Conservation (phyloP, 2,888 invertebrate species). For the Crossocerus cetratus region DNA sequence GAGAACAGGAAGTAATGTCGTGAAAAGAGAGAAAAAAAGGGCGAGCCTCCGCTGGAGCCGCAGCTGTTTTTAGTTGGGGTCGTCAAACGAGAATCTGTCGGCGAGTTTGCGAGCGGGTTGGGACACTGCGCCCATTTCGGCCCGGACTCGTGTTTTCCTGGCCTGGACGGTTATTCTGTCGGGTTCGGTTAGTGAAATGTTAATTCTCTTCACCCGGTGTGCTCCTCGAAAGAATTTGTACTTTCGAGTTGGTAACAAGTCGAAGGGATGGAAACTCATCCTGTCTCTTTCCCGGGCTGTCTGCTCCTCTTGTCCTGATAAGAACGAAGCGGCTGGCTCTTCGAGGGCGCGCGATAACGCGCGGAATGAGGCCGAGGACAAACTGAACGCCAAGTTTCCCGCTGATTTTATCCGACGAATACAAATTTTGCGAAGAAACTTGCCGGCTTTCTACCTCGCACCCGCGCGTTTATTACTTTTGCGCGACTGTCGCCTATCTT, state of each 20-base stretch:
- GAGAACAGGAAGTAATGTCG: not conserved
- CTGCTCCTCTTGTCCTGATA: too few relatives aligned
- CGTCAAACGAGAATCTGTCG: slow-evolving; percentile 37
- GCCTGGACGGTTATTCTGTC: not conserved
- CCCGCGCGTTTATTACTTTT: slow-evolving; percentile 21
- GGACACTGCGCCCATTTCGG: slow-evolving; percentile 26
- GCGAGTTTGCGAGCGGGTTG: slow-evolving; percentile 12
- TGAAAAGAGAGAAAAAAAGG: slow-evolving; percentile 20
- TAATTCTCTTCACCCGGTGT: slow-evolving; percentile 36
- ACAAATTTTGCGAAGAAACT: slow-evolving; percentile 15
- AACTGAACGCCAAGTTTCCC: slow-evolving; percentile 15
- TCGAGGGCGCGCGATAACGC: not conserved
- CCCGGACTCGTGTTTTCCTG: slow-evolving; percentile 25
- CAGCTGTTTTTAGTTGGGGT: slow-evolving; percentile 10
- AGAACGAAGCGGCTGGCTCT: not conserved
- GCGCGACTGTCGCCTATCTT: not conserved
- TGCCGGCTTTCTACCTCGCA: slow-evolving; percentile 8
- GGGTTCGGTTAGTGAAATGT: slow-evolving; percentile 20
- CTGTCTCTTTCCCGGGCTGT: slow-evolving; percentile 5
- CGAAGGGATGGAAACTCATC: not conserved
- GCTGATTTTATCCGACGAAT: slow-evolving; percentile 20
- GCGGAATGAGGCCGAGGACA: slow-evolving; percentile 1
- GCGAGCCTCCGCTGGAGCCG: slow-evolving; percentile 3
- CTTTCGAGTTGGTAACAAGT: slow-evolving; percentile 29
- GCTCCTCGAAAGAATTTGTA: slow-evolving; percentile 42